Conservation (phyloP, 2,113 vertebrate genomes). For the Protobothrops flavoviridis region DNA sequence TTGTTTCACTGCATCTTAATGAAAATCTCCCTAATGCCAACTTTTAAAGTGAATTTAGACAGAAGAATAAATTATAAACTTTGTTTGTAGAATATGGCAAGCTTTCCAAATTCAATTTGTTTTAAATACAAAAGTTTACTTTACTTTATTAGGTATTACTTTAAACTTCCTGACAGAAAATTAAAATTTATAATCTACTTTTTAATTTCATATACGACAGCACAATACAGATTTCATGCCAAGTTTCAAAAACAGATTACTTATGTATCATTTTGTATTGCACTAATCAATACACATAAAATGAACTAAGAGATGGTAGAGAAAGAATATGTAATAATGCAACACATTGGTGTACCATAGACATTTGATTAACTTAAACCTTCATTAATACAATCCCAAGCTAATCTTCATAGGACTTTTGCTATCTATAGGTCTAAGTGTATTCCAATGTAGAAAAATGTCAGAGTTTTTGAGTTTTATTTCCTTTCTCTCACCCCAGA, state of each 20-base stretch:
- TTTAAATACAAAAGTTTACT: background rate
- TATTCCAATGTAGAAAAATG: background rate
- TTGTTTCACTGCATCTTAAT: constrained; percentile 56
- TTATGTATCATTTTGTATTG: background rate
- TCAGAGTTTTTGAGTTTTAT: background rate
- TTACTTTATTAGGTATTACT: background rate
- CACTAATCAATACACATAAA: background rate
- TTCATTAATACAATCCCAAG: background rate
- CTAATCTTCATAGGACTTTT: background rate
- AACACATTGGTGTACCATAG: background rate
- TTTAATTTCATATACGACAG: background rate
- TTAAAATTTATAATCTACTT: background rate
- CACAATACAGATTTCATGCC: background rate
- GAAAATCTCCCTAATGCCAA: constrained; percentile 51
- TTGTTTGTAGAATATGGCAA: background rate
- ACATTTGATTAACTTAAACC: background rate
- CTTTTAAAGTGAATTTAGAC: constrained; percentile 35
- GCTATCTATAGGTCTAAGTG: background rate
- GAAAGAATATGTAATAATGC: background rate
- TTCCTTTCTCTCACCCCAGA: background rate
- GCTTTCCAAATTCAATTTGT: constrained; percentile 5
- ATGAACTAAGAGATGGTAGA: background rate
- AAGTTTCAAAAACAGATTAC: background rate
- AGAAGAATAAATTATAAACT: background rate
- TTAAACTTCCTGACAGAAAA: background rate